Evolutionary conservation across 2,888 invertebrate genomes (phyloP).

Genomic region (Emmelina monodactyla): DNA sequence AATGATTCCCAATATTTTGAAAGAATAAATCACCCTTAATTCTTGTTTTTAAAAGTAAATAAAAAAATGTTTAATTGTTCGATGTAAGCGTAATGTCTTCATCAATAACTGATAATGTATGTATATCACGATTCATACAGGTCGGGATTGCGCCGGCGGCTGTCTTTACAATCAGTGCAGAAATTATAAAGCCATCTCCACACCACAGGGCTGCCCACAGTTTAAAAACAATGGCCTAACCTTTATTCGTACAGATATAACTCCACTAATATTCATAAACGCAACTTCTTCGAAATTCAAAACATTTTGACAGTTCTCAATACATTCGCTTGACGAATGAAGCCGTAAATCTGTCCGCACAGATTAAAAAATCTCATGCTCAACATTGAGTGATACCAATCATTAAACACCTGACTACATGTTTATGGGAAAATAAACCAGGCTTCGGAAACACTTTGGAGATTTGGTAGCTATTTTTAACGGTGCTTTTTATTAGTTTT

Average conservation of each 20-base stretch:
- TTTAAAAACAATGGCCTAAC: no score
- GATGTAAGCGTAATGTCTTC: conserved; percentile 61
- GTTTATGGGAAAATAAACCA: conserved; percentile 43
- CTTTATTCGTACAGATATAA: no score
- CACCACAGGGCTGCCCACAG: conserved; percentile 53
- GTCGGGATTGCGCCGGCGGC: conserved; percentile 70
- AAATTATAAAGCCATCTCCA: conserved; percentile 61
- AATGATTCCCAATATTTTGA: no score
- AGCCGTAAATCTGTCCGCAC: no score
- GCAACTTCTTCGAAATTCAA: no score
- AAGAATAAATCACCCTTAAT: conserved; percentile 32
- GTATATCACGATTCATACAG: conserved; percentile 61
- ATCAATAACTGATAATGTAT: conserved; percentile 67
- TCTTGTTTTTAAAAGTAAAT: conserved; percentile 29
- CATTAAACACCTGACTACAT: conserved; percentile 33
- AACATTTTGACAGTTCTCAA: no score
- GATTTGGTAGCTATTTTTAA: conserved; percentile 62
- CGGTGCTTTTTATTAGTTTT: conserved; percentile 61
- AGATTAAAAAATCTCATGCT: no score
- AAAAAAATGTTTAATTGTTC: conserved; percentile 40
- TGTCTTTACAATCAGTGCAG: conserved; percentile 65
- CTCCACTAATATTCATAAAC: no score
- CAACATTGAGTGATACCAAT: conserved; percentile 47
- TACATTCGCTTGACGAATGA: no score
- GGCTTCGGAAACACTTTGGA: conserved; percentile 36